Base-by-base conservation (phyloP, 2,113 vertebrate genomes). In the Corydoras sp. region DNA sequence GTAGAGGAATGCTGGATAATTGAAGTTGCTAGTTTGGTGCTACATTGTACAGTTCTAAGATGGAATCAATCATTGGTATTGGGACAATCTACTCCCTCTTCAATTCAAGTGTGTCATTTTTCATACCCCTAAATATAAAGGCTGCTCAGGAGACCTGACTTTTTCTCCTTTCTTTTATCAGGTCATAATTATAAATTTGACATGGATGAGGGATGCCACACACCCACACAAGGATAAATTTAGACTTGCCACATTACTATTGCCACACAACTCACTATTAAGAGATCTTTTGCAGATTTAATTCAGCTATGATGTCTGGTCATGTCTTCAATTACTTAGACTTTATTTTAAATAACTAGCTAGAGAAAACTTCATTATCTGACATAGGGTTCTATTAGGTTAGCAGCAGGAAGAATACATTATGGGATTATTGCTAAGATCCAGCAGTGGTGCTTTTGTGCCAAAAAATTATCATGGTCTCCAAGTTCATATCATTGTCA, bases 1-100 rank as follows among this genome's bases (percentile, higher is more conserved):
- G 83, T 83, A 58, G 51, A 77, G 71, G 66, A 75, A 78, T 82
- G 67, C 82, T 76, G 71, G 68, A 77, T 84, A 77, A 76, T 73
- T 71, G 71, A 62, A 13, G 65, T 69, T 58, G 31, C 58, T 71
- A 75, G 53, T 73, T 76, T 72, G 6, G 14, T 13, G 63, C 54
- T 77, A 56, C 69, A 9, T 70, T 72, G 76, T 67, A 63, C 58
- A 50, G 69, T 79, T 71, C 58, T 69, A 66, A 62, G 13, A 32
- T 58, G 62, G 56, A 78, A 79, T 75, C 14, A n/a, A 72, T 79
- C n/a, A 58, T 60, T 77, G 77, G 74, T 54, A 71, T 77, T 15
- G 43, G 53, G 81, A 77, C 82, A 84, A 72, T 80, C 68, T 79
- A 81, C 79, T 88, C 75, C 75, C 78, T 69, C 69, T 58, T 74